Percentiles rank a stretch among this genome's conserved stretches.
These are phyloP conservation scores for Bombus difficillimus DNA, from an alignment of 1,140 invertebrate species.

Conservation along the genomic window DNA sequence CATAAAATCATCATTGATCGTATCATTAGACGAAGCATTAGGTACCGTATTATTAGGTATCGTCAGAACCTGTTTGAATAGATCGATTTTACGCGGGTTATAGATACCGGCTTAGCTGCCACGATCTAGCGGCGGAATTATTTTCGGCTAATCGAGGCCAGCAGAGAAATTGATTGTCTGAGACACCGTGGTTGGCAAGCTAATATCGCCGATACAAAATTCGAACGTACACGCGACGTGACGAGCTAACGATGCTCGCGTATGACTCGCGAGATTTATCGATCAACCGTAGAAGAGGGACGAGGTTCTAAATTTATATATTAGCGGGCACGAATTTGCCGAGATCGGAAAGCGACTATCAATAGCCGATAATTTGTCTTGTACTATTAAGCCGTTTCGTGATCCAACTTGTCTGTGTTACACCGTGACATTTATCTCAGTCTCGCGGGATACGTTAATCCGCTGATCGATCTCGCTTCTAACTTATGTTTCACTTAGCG, in stretches of 20 bases:
- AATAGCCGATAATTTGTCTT: slow-evolving; percentile 44
- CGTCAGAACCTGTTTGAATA: not conserved
- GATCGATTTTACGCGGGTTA: slow-evolving; percentile 22
- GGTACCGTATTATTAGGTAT: no score
- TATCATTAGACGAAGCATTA: no score
- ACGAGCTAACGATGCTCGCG: not conserved
- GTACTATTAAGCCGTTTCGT: not conserved
- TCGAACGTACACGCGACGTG: not conserved
- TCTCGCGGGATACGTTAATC: slow-evolving; percentile 15
- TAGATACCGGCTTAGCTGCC: slow-evolving; percentile 1
- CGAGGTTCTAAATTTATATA: slow-evolving; percentile 30
- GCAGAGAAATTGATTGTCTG: slow-evolving; percentile 39
- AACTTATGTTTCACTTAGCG: not conserved
- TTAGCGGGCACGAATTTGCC: slow-evolving; percentile 11
- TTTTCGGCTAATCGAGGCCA: slow-evolving; percentile 40
- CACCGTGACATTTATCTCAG: slow-evolving; percentile 35
- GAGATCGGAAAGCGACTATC: slow-evolving; percentile 13
- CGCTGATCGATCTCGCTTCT: slow-evolving; percentile 1
- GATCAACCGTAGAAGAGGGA: not conserved
- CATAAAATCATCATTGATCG: not conserved
- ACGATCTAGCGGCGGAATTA: slow-evolving; percentile 11
- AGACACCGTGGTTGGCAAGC: slow-evolving; percentile 26
- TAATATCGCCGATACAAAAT: slow-evolving; percentile 42
- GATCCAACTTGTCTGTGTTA: slow-evolving; percentile 10
- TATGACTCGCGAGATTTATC: slow-evolving; percentile 20